phyloP scores from a whole-genome alignment of 2,113 vertebrate genomes.

The Brachypteracias leptosomus region DNA sequence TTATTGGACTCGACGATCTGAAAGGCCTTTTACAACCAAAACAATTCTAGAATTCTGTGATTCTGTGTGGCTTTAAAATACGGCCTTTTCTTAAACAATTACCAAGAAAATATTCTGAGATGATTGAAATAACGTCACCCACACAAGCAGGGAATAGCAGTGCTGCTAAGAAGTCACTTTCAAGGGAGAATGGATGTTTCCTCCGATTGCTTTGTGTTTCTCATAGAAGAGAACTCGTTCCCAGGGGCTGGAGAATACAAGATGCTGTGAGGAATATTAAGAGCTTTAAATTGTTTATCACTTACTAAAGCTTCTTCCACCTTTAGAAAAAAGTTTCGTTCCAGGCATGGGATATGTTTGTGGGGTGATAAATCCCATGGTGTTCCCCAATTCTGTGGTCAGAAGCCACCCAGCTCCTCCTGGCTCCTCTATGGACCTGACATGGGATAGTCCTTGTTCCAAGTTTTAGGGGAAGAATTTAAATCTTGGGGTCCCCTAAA shows the following conservation, averaged over 20 bases:
- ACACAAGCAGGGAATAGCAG: neutral
- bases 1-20: neutral
- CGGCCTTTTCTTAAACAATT: neutral
- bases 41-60: neutral
- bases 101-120: neutral
- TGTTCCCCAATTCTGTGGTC: no score
- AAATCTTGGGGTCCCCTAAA: neutral
- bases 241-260: neutral
- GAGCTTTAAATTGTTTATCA: neutral
- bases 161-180: neutral
- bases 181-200: neutral
- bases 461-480: neutral
- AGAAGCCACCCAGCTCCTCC: neutral
- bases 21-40: neutral
- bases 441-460: neutral
- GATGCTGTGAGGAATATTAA: neutral
- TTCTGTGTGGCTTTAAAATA: neutral
- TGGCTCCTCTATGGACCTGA: neutral
- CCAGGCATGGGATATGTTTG: neutral
- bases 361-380: neutral
- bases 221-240: accelerated
- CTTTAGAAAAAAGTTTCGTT: neutral
- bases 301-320: neutral
- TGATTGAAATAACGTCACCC: neutral
- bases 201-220: neutral